Evolutionary conservation across 2,113 vertebrate genomes (phyloP), one percentile per base, ranked within the genome.

Genomic region (Clarias macrocephalus): DNA sequence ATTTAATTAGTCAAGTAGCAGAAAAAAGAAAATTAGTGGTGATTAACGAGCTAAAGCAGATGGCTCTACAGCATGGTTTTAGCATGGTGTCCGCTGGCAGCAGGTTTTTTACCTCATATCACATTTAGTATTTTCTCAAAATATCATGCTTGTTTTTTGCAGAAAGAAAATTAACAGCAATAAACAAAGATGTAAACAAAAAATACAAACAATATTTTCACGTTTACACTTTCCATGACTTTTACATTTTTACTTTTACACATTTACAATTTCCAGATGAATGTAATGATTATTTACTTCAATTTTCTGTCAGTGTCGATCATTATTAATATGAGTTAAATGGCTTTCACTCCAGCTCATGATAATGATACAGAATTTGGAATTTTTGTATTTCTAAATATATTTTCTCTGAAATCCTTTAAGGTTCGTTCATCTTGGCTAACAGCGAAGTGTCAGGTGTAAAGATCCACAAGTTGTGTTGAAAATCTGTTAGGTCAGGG

Each of bases 1-100:
- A 80, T 56, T 77, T 77, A 54, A 76, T 76, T 76, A 76, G 85
- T 84, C 62, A 63, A 79, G 62, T 86, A 73, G 62, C 56, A 83
- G 62, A 33, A 62, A 62, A 81, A 62, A 63, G 30, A 63, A 73
- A 86, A 84, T 86, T 82, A 70, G 60, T 60, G 81, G 59, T 86
- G 66, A 86, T 83, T 86, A 83, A 79, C 42, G 16, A 68, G 88
- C 1, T 30, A 85, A 7, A 48, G 28, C 60, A 85, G 80, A 62
- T 33, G 82, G 52, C 72, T 83, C 59, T 79, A 48, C 48, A 48
- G 48, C 48, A 48, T 48, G 80, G 86, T 86, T 83, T 86, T 33
- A 66, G 52, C 30, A 42, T 63, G 48, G 84, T 70, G 57, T 59
- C 80, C 57, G 11, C 28, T 37, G 25, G 33, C 48, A 62, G 33